A percentile compares a stretch with the other conserved stretches of the same genome.
Evolutionary conservation across 1,140 invertebrate genomes (phyloP).

Genomic region (Sitobion miscanthi): DNA sequence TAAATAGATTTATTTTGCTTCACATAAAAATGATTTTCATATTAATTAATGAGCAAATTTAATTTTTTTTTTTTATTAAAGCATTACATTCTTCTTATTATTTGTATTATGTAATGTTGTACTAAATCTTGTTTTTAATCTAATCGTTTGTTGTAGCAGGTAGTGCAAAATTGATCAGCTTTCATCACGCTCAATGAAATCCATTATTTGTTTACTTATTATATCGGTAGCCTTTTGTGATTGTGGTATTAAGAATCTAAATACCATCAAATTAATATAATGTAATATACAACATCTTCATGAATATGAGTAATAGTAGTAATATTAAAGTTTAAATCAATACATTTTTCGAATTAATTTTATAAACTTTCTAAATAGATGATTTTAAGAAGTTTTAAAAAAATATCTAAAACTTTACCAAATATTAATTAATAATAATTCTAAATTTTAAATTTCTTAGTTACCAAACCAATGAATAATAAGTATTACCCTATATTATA

Average conservation of each 20-base stretch:
- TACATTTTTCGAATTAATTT: not conserved
- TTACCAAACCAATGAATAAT: not conserved
- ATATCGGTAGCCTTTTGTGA: constrained; percentile 88
- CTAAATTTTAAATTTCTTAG: not conserved
- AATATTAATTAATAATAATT: not conserved
- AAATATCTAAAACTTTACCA: not conserved
- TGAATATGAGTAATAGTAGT: not conserved
- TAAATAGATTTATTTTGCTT: not conserved
- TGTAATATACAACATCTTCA: not conserved
- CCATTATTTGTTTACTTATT: constrained; percentile 73
- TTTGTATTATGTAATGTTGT: not conserved
- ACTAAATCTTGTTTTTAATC: not conserved
- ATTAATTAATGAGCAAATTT: constrained; percentile 2
- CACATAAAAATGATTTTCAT: not conserved
- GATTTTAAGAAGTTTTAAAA: not conserved
- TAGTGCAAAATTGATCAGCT: not conserved
- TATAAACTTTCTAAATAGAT: not conserved
- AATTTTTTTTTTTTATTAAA: not conserved
- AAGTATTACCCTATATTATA: no score
- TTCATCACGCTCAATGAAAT: constrained; percentile 49
- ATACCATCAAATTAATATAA: constrained; percentile 48
- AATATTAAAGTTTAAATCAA: not conserved
- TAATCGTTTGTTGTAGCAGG: not conserved
- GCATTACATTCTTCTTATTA: not conserved
- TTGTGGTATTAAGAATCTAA: constrained; percentile 85